Conservation (phyloP, 2,113 vertebrate genomes). For the Corythoichthys intestinalis region DNA sequence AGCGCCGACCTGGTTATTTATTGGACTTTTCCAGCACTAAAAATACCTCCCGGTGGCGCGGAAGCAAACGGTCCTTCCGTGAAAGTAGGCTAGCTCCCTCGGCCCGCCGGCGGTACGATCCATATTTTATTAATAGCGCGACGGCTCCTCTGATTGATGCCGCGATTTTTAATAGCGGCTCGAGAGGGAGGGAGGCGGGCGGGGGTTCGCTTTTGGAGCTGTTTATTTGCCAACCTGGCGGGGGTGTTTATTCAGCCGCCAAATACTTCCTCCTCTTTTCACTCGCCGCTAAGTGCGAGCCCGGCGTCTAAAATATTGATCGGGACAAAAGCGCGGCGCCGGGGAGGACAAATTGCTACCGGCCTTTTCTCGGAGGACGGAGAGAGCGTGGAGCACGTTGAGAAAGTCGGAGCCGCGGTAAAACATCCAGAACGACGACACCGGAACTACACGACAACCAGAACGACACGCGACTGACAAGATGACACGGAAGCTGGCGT, state of each 20-base stretch:
- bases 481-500: slow-evolving; percentile 6
- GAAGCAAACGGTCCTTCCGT: slow-evolving; percentile 66
- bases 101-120: slow-evolving; percentile 71
- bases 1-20: neutral
- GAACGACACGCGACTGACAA: neutral
- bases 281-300: slow-evolving; percentile 28
- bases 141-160: slow-evolving; percentile 68
- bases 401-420: neutral
- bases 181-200: slow-evolving; percentile 26
- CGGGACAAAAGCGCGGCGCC: slow-evolving; percentile 57
- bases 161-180: slow-evolving; percentile 39
- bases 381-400: neutral
- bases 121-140: slow-evolving; percentile 78
- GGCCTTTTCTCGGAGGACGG: neutral
- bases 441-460: neutral
- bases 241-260: slow-evolving; percentile 26
- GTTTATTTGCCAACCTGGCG: slow-evolving; percentile 36
- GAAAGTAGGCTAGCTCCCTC: slow-evolving; percentile 77
- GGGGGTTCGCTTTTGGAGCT: slow-evolving; percentile 34
- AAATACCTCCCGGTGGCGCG: slow-evolving; percentile 64
- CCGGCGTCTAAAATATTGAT: slow-evolving; percentile 67
- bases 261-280: slow-evolving; percentile 13
- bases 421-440: neutral
- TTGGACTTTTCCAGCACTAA: slow-evolving; percentile 32
- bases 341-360: slow-evolving; percentile 4